These are phyloP conservation scores for Orchestes rusci DNA, from an alignment of 2,888 invertebrate genomes.

Conservation along the genomic window DNA sequence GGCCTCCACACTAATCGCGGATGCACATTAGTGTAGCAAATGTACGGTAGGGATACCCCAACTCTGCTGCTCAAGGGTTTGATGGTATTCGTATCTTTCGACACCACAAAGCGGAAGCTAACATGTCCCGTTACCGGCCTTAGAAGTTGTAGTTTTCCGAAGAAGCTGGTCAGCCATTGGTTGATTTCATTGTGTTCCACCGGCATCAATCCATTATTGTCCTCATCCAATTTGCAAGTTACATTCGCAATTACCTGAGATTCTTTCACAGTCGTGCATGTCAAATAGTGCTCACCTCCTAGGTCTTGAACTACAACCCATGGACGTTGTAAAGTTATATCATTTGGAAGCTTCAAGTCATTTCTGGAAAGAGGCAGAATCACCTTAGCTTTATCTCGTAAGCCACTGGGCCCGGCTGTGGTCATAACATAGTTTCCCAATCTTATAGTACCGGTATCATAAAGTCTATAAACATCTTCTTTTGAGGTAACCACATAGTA, in stretches of 20 bases:
- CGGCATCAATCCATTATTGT: conserved; percentile 61
- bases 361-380: conserved; percentile 57
- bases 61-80: conserved; percentile 64
- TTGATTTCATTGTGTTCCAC: conserved; percentile 61
- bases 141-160: conserved; percentile 56
- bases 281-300: conserved; percentile 68
- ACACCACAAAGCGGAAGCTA: conserved; percentile 67
- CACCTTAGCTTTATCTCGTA: conserved; percentile 64
- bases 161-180: conserved; percentile 66
- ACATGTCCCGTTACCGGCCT: conserved; percentile 70
- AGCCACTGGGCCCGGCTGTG: conserved; percentile 67
- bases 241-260: conserved; percentile 74
- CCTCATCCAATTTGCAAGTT: conserved; percentile 64
- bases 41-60: conserved; percentile 73
- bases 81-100: conserved; percentile 50
- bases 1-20: conserved; percentile 57
- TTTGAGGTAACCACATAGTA: conserved; percentile 60
- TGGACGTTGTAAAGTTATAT: conserved; percentile 65
- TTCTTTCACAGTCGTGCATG: conserved; percentile 76
- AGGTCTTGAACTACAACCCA: conserved; percentile 76
- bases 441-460: conserved; percentile 56
- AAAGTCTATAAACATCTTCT: conserved; percentile 62
- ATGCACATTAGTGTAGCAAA: conserved; percentile 67
- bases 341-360: conserved; percentile 61
- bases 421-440: conserved; percentile 60